Evolutionary conservation across 2,113 vertebrate genomes (phyloP).

Genomic region (Burhinus oedicnemus): DNA sequence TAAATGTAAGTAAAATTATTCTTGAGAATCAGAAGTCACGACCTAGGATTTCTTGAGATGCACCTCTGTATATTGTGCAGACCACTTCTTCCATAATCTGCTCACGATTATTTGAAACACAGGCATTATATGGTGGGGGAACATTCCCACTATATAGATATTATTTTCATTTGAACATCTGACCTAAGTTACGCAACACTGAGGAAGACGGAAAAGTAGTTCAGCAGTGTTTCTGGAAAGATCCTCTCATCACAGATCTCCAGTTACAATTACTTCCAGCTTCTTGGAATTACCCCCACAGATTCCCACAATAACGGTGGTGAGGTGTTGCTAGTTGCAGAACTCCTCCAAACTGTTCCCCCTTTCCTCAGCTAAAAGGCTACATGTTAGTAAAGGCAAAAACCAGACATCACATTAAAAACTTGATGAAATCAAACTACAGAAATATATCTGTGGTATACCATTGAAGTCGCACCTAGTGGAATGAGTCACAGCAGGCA

Average conservation of each 20-base stretch:
- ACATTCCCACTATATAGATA: neutral
- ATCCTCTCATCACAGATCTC: neutral
- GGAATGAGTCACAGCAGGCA: neutral
- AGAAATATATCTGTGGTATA: neutral
- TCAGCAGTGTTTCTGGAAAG: neutral
- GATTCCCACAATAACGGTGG: neutral
- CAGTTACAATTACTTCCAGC: neutral
- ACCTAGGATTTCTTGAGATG: neutral
- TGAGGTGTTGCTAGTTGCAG: neutral
- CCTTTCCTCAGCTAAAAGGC: neutral
- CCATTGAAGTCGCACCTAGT: neutral
- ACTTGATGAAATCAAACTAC: neutral
- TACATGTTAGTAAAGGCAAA: neutral
- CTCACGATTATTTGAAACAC: neutral
- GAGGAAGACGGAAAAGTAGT: neutral
- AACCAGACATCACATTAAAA: neutral
- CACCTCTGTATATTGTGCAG: neutral
- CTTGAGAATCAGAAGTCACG: neutral
- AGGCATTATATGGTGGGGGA: neutral
- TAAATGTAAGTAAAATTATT: neutral
- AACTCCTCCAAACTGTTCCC: neutral
- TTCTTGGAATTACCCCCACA: neutral
- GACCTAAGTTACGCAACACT: neutral
- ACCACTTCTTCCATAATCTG: neutral
- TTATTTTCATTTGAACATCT: neutral